Conservation (phyloP, 1,140 invertebrate genomes). For the Thaumetopoea pityocampa region DNA sequence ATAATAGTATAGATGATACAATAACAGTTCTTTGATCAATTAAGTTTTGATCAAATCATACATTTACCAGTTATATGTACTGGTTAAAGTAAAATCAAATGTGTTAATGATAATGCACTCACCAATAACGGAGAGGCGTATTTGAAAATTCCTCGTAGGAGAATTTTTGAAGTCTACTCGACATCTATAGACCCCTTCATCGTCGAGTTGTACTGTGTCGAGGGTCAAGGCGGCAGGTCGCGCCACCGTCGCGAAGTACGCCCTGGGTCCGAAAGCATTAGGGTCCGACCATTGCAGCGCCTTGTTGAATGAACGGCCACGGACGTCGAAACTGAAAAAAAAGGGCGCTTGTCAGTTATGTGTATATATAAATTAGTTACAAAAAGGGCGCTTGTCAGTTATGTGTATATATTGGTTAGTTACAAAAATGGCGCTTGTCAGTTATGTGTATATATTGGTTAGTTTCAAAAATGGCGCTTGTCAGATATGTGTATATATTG, state of each 20-base stretch:
- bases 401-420: too few species aligned
- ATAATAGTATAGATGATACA: too few species aligned
- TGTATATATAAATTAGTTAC: too few species aligned
- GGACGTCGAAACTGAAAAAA: slow-evolving; percentile 84
- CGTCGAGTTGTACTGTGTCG: slow-evolving; percentile 85
- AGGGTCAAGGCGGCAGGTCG: slow-evolving; percentile 85
- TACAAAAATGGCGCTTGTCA: too few species aligned
- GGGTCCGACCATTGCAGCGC: slow-evolving; percentile 86
- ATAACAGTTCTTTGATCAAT: too few species aligned
- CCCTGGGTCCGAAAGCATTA: slow-evolving; percentile 83
- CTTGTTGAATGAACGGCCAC: slow-evolving; percentile 83
- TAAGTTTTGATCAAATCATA: too few species aligned
- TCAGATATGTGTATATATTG: too few species aligned
- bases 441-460: too few species aligned
- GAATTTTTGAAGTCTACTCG: slow-evolving; percentile 92
- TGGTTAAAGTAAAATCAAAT: too few species aligned
- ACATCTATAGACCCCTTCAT: slow-evolving; percentile 89
- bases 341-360: slow-evolving; percentile 14
- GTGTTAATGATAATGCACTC: slow-evolving; percentile 58
- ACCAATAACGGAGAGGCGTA: slow-evolving; percentile 94
- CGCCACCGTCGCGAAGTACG: slow-evolving; percentile 83
- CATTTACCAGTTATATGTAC: too few species aligned
- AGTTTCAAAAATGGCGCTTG: too few species aligned
- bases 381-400: too few species aligned
- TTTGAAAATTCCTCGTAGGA: slow-evolving; percentile 91